These are phyloP conservation scores for Tapera naevia DNA, from an alignment of 2,797 vertebrate species.

Conservation along the genomic window DNA sequence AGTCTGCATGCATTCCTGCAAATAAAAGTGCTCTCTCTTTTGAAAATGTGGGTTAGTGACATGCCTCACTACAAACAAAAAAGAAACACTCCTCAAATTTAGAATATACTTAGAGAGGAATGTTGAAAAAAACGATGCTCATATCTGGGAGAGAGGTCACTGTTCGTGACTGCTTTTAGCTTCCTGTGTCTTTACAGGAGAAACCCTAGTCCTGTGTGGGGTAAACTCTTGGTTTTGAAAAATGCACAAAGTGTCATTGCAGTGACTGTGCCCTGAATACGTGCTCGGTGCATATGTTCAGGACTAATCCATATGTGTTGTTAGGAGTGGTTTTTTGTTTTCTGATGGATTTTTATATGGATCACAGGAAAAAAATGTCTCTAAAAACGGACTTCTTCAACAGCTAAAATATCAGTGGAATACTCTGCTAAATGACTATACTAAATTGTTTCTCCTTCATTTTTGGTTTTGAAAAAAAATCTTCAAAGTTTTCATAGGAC, in stretches of 20 bases:
- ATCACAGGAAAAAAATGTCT: not conserved
- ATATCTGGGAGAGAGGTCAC: not conserved
- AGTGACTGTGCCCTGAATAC: not conserved
- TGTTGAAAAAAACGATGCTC: not conserved
- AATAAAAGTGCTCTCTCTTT: not conserved
- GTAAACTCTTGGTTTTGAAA: not conserved
- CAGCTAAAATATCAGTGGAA: not conserved
- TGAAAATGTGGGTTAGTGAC: not conserved
- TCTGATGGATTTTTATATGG: no score
- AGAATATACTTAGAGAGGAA: not conserved
- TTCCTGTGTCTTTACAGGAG: not conserved
- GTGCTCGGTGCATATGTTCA: not conserved
- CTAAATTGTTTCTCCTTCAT: not conserved
- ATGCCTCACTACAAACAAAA: not conserved
- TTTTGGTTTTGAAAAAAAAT: not conserved
- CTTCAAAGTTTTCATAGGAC: not conserved
- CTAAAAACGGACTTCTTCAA: fast-evolving
- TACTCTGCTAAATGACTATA: not conserved
- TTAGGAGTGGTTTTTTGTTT: not conserved
- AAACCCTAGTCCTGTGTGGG: not conserved
- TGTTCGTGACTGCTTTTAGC: not conserved
- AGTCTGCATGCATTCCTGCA: not conserved
- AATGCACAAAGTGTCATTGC: not conserved
- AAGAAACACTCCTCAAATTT: not conserved
- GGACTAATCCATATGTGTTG: not conserved